These are phyloP conservation scores for Abrostola triplasia DNA, from an alignment of 2,888 invertebrate species.

Conservation along the genomic window DNA sequence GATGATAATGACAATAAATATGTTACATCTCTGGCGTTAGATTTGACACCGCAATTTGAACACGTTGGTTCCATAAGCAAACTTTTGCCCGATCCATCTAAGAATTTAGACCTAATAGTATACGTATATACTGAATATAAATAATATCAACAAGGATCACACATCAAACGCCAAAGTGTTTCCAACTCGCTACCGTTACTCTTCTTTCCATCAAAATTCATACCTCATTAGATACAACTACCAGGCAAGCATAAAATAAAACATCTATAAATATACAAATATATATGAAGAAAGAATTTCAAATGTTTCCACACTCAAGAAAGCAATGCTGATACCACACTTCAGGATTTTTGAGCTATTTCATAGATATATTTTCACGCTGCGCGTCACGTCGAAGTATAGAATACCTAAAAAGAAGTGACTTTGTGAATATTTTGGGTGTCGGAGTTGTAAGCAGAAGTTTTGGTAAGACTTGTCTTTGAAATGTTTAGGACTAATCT, in stretches of 20 bases:
- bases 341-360: slow-evolving; percentile 14
- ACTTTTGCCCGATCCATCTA: no score
- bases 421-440: slow-evolving; percentile 11
- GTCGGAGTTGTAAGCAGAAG: slow-evolving; percentile 5
- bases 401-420: slow-evolving; percentile 15
- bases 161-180: no score
- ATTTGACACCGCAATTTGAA: no score
- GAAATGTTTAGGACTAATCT: no score
- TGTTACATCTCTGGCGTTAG: no score
- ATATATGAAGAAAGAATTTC: slow-evolving; percentile 34
- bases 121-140: no score
- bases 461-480: background rate
- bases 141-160: no score
- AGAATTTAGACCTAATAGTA: no score
- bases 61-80: no score
- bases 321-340: slow-evolving; percentile 18
- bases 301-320: slow-evolving; percentile 26
- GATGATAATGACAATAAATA: no score
- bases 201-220: no score
- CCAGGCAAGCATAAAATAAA: background rate
- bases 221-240: background rate
- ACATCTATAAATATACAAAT: slow-evolving; percentile 5
- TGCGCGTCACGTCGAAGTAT: background rate
- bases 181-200: no score
- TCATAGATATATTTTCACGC: slow-evolving; percentile 20